These are phyloP conservation scores for Eristalinus sepulchralis DNA, from an alignment of 2,888 invertebrate species.

Conservation along the genomic window DNA sequence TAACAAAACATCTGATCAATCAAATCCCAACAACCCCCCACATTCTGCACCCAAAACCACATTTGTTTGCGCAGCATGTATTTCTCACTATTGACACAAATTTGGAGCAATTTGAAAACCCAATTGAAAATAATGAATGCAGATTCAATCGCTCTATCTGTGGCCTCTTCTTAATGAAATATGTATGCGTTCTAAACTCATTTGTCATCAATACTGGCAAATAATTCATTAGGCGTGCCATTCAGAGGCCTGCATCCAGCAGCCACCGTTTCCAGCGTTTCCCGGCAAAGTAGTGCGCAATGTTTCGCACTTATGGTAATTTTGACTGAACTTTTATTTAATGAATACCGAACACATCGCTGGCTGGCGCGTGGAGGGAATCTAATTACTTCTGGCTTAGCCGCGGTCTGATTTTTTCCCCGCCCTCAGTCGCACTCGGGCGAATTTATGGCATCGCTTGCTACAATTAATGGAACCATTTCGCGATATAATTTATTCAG, in stretches of 20 bases:
- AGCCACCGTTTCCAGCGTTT: not conserved
- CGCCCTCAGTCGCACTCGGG: no score
- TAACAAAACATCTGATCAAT: not conserved
- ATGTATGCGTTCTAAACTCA: slow-evolving; percentile 36
- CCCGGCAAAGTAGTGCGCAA: not conserved
- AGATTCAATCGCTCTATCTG: slow-evolving; percentile 8
- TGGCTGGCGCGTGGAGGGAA: slow-evolving; percentile 23
- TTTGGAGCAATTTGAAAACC: not conserved
- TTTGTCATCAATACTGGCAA: slow-evolving; percentile 41
- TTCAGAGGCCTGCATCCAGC: not conserved
- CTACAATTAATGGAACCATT: slow-evolving; percentile 2
- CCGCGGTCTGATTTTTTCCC: not conserved
- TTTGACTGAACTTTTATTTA: not conserved
- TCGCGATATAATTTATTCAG: not conserved
- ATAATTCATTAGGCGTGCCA: slow-evolving; percentile 43
- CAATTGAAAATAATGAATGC: slow-evolving; percentile 11
- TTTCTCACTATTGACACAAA: not conserved
- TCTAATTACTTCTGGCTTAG: slow-evolving; percentile 16
- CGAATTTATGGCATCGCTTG: not conserved
- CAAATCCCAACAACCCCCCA: not conserved
- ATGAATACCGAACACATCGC: slow-evolving; percentile 21
- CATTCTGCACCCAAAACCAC: not conserved
- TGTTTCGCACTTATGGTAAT: not conserved
- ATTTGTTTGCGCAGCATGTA: not conserved
- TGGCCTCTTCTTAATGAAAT: not conserved